Percentiles rank a stretch among this genome's conserved stretches.
Conservation (phyloP, 2,797 vertebrate species). For the Acrossocheilus fasciatus region DNA sequence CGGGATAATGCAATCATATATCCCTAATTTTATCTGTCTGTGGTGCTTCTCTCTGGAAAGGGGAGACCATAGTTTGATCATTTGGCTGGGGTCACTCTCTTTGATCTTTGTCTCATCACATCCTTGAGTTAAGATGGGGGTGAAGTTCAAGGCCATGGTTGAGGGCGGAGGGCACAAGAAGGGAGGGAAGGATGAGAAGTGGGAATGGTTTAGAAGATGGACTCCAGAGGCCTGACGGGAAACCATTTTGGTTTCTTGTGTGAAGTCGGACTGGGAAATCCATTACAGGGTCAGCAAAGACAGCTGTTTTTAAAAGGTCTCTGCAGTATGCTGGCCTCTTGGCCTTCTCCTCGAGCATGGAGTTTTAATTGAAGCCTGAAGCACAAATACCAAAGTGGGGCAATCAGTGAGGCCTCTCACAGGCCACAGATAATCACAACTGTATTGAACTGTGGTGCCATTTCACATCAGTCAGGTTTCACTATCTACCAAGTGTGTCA, state of each 20-base stretch:
- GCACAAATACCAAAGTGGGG: slow-evolving; percentile 57
- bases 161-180: slow-evolving; percentile 28
- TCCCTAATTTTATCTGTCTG: slow-evolving; percentile 73
- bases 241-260: slow-evolving; percentile 61
- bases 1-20: slow-evolving; percentile 70
- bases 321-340: slow-evolving; percentile 52
- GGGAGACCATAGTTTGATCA: slow-evolving; percentile 53
- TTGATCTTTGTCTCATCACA: slow-evolving; percentile 75
- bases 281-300: slow-evolving; percentile 57
- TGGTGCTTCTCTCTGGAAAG: slow-evolving; percentile 61
- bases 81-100: slow-evolving; percentile 73
- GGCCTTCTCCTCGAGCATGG: slow-evolving; percentile 53
- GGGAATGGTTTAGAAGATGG: slow-evolving; percentile 27
- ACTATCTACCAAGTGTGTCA: slow-evolving; percentile 16
- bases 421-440: slow-evolving; percentile 44
- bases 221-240: slow-evolving; percentile 61
- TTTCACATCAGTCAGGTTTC: slow-evolving; percentile 33
- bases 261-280: slow-evolving; percentile 63
- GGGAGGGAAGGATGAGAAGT: background rate
- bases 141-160: slow-evolving; percentile 66
- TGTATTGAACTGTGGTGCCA: slow-evolving; percentile 36
- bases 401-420: slow-evolving; percentile 48
- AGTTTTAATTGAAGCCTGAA: slow-evolving; percentile 65
- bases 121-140: slow-evolving; percentile 62
- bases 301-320: slow-evolving; percentile 60